Percentiles rank a stretch among this genome's conserved stretches.
These are phyloP conservation scores for Temnothorax curvispinosus DNA, from an alignment of 1,140 invertebrate species.

Conservation along the genomic window DNA sequence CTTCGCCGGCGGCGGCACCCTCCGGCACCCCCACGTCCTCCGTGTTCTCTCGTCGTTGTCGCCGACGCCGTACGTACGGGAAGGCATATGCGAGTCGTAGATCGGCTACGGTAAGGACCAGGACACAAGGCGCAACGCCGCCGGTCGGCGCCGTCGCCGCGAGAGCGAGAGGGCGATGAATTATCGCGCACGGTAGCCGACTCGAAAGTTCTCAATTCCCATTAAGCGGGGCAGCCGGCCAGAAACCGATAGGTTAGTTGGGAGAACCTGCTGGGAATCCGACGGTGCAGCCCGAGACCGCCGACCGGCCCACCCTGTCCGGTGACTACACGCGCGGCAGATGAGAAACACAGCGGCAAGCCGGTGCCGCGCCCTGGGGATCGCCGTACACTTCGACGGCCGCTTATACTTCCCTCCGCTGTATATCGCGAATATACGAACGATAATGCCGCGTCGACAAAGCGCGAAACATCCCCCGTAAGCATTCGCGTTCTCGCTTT, in stretches of 20 bases:
- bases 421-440: not conserved
- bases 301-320: conserved; percentile 48
- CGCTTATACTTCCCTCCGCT: not conserved
- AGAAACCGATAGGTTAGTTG: conserved; percentile 82
- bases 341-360: conserved; percentile 70
- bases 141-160: conserved; percentile 28
- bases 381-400: not conserved
- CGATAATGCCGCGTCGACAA: conserved; percentile 46
- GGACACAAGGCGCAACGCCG: conserved; percentile 57
- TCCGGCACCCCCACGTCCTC: not conserved
- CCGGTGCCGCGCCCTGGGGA: conserved; percentile 33
- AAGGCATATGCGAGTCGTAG: conserved; percentile 18
- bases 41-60: conserved; percentile 40
- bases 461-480: conserved; percentile 18
- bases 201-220: conserved; percentile 82
- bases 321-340: conserved; percentile 65
- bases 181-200: conserved; percentile 77
- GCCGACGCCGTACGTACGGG: not conserved
- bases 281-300: conserved; percentile 62
- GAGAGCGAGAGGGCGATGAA: conserved; percentile 77
- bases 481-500: conserved; percentile 21
- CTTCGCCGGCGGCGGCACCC: not conserved
- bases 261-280: conserved; percentile 75
- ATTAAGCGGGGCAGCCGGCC: conserved; percentile 81
- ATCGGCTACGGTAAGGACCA: conserved; percentile 17